Base-by-base conservation (phyloP, 2,888 invertebrate genomes). In the Eumerus sabulonum region DNA sequence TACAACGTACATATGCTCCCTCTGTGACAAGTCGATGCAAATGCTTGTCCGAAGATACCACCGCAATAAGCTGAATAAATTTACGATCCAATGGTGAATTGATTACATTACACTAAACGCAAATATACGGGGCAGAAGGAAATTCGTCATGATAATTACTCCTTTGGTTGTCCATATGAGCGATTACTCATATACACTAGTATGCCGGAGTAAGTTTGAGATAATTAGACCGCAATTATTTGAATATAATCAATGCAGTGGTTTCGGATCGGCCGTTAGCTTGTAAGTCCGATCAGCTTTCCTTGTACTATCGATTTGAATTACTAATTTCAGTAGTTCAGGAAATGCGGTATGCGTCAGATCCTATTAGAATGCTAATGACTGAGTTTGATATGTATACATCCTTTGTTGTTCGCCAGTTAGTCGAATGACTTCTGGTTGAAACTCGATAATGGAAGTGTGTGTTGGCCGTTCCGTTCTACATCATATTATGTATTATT, bases 141-240 rank as follows among this genome's bases (percentile, higher is more conserved):
- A 48, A 27, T 7, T 27, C 27, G 27, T 48, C 54, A 66, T 54
- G 60, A 42, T 45, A 76, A 76, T 71, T 60, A 72, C 66, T 72
- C 57, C 71, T 62, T 48, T 62, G 67, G 36, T 44, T 51, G 42
- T 77, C 66, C 76, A 70, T 48, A 54, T 54, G 53, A 19, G 11
- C 40, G 35, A n/a, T 11, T 40, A 18, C 42, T 35, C 45, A 51
- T 42, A 40, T 12, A 27, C 9, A 67, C 62, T 27, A 27, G 27
- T 27, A 27, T 2, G 27, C 27, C 66, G 51, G 72, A 72, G 67
- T 56, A 63, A 77, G 72, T 77, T 77, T 72, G 62, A 67, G 77
- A 63, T 77, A 72, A 77, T 77, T 77, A 72, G 72, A 77, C 62
- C 62, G 64, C 67, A 77, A 72, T 77, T 72, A 72, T 77, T 77